Evolutionary conservation across 2,888 invertebrate genomes (phyloP), one percentile per base, ranked within the genome.

Genomic region (Drosophila hawaiiensis): DNA sequence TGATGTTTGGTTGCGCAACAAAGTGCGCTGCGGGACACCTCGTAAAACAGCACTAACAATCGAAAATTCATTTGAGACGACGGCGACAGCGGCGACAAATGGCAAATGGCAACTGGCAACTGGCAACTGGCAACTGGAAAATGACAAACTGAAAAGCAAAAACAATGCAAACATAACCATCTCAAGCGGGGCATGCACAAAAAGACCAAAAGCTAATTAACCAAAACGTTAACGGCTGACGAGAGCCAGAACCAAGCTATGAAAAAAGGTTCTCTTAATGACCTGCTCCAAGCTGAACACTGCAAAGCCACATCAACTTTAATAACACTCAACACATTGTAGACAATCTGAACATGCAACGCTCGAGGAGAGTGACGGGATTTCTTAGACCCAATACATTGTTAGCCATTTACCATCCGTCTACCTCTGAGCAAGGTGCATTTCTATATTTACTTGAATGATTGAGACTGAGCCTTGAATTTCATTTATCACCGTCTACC

Each of bases 11-110:
- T 87, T 84, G 78, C 85, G 85, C 85, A 88, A 84, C 85, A 84
- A 84, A 87, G 84, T 84, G 84, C 89, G 61, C 86, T 68, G 72
- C 89, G 89, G 84, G 84, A 83, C 84, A 88, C 80, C 83, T 83
- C 89, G 76, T 85, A 88, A 85, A 80, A 83, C 66, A 72, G 83
- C 75, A 83, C 86, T 82, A 88, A 85, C 84, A 85, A 85, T 85
- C 88, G 86, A 88, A 85, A 85, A 85, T 85, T 88, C 89, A 88
- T 84, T 88, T 82, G 78, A 82, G 71, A 62, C 58, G 68, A 68
- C 53, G 59, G 10, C 70, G 61, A 50, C 67, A 65, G 12, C 68
- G 37, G 19, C 61, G 61, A 41, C 73, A 66, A 73, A 68, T 61
- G 50, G 53, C 68, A 43, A 43, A 7, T 1, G 43, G 14, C 14